Evolutionary conservation across 1,140 invertebrate species (phyloP), one percentile per base, ranked within the genome.

Genomic region (Zaprionus lachaisei): DNA sequence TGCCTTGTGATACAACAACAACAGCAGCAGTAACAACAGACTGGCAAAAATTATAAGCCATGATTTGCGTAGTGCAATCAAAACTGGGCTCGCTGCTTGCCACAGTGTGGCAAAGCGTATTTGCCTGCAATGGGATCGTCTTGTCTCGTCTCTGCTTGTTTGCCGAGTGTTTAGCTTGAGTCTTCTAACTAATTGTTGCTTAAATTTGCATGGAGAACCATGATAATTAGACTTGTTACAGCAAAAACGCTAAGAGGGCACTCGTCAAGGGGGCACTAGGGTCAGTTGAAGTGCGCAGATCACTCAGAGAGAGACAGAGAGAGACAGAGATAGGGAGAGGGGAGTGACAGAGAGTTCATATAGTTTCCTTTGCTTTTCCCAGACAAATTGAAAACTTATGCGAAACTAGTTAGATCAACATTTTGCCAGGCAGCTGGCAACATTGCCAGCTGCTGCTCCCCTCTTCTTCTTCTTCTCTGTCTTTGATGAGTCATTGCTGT

Each of bases 401-500:
- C 22, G 41, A 71, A 76, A 65, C 73, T 55, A 71, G 60, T 66
- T 28, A 22, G 55, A 56, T 26, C 64, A 55, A 41, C 61, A 70
- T 63, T 37, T 26, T 34, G 26, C 26, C 20, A 54, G 56, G 38
- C 80, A 87, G 77, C 67, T 80, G 83, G 67, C 62, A 11, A 37
- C 57, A 73, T 64, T 80, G 80, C 70, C 62, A 11, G 28, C 64
- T 26, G 51, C 26, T 14, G 37, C 60, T 31, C 37, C 15, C 49
- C 28, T 56, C 51, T 49, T n/a, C 60, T 38, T 17, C 60, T 28
- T 22, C 37, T 12, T 12, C 37, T 24, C 62, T 62, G 57, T 65
- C 65, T 76, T 65, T 76, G 73, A 89, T 87, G 84, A 87, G 81
- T 87, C 84, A 87, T 78, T 74, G 51, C 37, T 77, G 73, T 71